Evolutionary conservation across 1,140 invertebrate species (phyloP), one percentile per base, ranked within the genome.

Genomic region (Megalonaias nervosa): DNA sequence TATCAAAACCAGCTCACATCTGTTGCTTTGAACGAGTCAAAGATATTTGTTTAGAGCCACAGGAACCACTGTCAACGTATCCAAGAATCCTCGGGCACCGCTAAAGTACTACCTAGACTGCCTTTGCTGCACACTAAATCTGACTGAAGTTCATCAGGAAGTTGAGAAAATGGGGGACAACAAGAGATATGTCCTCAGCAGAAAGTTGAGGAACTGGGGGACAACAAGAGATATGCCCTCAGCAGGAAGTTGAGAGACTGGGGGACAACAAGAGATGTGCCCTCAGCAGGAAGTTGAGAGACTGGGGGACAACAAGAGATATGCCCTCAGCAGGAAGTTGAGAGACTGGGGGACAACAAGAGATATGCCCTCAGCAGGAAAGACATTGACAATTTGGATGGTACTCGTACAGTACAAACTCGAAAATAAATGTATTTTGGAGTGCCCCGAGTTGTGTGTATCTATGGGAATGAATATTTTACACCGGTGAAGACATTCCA

Each of bases 71-170:
- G 71, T 64, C 9, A 79, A 61, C n/a, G 26, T 83, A 12, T 80
- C 82, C 1, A 77, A 75, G 23, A 58, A 81, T 57, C 58, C 74
- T 13, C 74, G 66, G 38, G 81, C 79, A 1, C 67, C n/a, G n/a
- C 68, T 83, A 23, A 82, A 81, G 81, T 83, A 83, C 58, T 83
- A 83, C 38, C 61, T 83, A 61, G 19, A 76, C 48, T 79, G 76
- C 59, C 71, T 83, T 23, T 75, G 72, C 16, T 23, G 11, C 23
- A 60, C 74, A 5, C 38, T 82, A 17, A 60, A 78, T n/a, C 14
- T 82, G 23, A 75, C 74, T 21, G 70, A 64, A 60, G 69, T 69
- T 16, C 31, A 72, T 38, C 15, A 19, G 21, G 76, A 81, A 56
- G 55, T 83, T 6, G 26, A 57, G 16, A 55, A 74, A 61, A 60